A percentile compares a stretch with the other conserved stretches of the same genome.
phyloP scores from a whole-genome alignment of 2,888 invertebrate genomes.

The Stenchaetothrips biformis region DNA sequence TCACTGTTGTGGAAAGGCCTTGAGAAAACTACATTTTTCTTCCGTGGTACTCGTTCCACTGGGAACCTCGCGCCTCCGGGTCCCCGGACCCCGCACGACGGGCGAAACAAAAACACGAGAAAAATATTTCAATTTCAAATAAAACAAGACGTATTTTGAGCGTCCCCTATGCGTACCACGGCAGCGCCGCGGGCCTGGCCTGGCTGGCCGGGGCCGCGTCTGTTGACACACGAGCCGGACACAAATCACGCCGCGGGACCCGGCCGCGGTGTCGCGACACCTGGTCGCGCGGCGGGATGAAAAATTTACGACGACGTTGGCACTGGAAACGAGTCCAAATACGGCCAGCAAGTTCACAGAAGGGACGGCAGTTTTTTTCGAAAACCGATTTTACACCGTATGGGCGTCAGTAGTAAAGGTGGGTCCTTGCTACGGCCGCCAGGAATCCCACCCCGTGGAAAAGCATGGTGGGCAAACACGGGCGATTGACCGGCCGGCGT shows the following conservation, averaged over 20 bases:
- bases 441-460: no score
- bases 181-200: not conserved
- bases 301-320: not conserved
- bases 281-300: not conserved
- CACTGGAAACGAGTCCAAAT: not conserved
- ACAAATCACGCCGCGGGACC: not conserved
- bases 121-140: not conserved
- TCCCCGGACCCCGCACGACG: not conserved
- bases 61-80: no score
- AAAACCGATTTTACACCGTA: no score
- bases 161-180: not conserved
- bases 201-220: not conserved
- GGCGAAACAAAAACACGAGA: not conserved
- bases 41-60: not conserved
- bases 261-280: not conserved
- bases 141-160: not conserved
- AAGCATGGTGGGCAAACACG: no score
- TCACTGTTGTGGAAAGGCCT: not conserved
- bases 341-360: no score
- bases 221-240: slow-evolving; percentile 1
- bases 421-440: no score
- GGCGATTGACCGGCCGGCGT: no score
- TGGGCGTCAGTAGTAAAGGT: no score
- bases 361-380: no score
- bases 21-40: not conserved